A percentile compares a stretch with the other conserved stretches of the same genome.
Conservation (phyloP, 1,140 invertebrate genomes). For the Spodoptera frugiperda region DNA sequence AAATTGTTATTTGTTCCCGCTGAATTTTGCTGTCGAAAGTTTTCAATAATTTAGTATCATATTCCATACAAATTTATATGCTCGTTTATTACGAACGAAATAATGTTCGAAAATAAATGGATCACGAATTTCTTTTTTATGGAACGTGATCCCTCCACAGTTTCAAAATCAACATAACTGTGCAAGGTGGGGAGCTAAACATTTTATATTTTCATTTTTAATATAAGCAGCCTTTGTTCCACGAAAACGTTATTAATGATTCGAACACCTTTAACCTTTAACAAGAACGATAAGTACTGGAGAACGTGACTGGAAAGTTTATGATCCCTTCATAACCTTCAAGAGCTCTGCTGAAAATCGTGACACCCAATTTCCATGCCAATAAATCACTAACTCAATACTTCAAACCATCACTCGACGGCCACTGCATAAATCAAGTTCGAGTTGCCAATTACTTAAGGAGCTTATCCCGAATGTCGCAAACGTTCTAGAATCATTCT, state of each 20-base stretch:
- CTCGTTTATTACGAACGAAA: slow-evolving; percentile 21
- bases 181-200: too few species aligned
- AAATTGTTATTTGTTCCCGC: slow-evolving; percentile 33
- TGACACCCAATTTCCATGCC: slow-evolving; percentile 34
- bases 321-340: slow-evolving; percentile 1
- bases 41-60: slow-evolving; percentile 33
- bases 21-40: slow-evolving; percentile 13
- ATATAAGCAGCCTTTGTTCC: too few species aligned
- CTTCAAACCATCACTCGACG: slow-evolving; percentile 44
- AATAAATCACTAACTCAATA: slow-evolving; percentile 43
- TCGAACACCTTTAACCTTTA: slow-evolving; percentile 1
- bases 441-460: slow-evolving; percentile 61
- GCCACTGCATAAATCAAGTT: slow-evolving; percentile 57
- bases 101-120: not conserved
- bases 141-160: not conserved
- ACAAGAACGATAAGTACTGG: slow-evolving; percentile 2
- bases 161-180: not conserved
- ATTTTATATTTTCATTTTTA: too few species aligned
- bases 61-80: slow-evolving; percentile 25
- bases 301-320: slow-evolving; percentile 29
- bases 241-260: too few species aligned
- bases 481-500: slow-evolving; percentile 68
- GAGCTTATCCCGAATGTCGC: slow-evolving; percentile 67
- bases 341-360: slow-evolving; percentile 9
- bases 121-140: slow-evolving; percentile 1